Percentiles rank a stretch among this genome's conserved stretches.
phyloP scores from a whole-genome alignment of 2,797 vertebrate species.

The Petrocephalus sullivani region DNA sequence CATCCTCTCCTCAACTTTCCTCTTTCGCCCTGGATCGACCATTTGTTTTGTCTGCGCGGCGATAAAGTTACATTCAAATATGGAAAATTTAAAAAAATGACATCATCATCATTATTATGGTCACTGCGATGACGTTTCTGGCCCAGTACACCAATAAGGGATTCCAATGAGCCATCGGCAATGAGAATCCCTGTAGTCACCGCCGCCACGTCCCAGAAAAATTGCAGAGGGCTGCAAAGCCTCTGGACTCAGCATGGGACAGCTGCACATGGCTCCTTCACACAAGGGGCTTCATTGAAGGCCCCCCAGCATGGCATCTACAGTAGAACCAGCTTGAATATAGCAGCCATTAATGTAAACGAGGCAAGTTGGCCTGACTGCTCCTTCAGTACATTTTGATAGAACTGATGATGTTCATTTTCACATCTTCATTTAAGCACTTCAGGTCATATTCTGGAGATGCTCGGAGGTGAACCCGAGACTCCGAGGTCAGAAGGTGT shows the following conservation, averaged over 20 bases:
- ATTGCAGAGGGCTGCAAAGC: background rate
- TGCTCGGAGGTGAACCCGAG: background rate
- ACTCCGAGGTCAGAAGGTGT: background rate
- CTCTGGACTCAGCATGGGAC: slow-evolving; percentile 5
- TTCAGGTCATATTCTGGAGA: background rate
- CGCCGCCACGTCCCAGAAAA: background rate
- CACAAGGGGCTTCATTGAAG: background rate
- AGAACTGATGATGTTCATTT: background rate
- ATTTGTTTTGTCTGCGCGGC: background rate
- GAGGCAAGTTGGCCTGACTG: background rate
- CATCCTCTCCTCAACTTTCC: slow-evolving; percentile 11
- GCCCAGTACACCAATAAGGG: background rate
- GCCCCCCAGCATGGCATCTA: background rate
- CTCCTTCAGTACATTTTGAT: background rate
- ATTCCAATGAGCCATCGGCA: background rate
- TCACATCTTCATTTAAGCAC: background rate
- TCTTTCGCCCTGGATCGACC: slow-evolving; percentile 30
- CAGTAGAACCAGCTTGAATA: background rate
- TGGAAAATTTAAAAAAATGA: background rate
- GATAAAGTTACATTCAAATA: background rate
- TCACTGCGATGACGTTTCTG: background rate
- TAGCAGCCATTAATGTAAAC: background rate
- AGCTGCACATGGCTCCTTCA: background rate
- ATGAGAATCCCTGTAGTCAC: background rate
- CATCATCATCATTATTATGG: background rate